Base-by-base conservation (phyloP, 2,113 vertebrate genomes). In the Actinemys pallida region DNA sequence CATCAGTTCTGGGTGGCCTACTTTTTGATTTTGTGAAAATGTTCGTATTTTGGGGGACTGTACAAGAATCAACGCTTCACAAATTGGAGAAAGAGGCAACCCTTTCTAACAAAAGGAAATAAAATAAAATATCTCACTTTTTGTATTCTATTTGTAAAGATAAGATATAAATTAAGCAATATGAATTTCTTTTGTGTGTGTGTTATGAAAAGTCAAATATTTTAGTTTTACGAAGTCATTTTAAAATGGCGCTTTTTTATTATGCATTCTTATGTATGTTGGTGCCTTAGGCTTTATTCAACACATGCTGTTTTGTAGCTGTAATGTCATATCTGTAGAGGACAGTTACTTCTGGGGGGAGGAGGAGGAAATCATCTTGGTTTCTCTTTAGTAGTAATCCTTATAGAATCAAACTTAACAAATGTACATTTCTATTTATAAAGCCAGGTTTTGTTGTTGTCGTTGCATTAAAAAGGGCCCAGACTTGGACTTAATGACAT, bases 31-130 rank as follows among this genome's bases (percentile, higher is more conserved):
- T 78, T 65, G 5, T 85, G 75, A n/a, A 79, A 17, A 5, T 17
- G 1, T 81, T 93, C 84, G 54, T n/a, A 0, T 19, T 10, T 75
- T 1, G 8, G 2, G 7, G 0, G 12, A 2, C 42, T 75, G 9
- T 25, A 24, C 5, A 75, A 2, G 57, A 79, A 25, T 80, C 59
- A 79, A 2, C 39, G 5, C 50, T 8, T 2, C 39, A 2, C n/a
- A 83, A 90, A 79, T 6, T 83, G n/a, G 45, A 42, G 1, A 39
- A 14, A 57, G 45, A 52, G 12, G 25, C 0, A 78, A 75, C 24
- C 83, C 45, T 49, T 78, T 65, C 31, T 42, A 12, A 25, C 5
- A 81, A 31, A 65, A 86, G 2, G 2, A 8, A 47, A 12, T 20
- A 2, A 1, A 1, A 9, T 35, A 31, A 69, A 52, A 1, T 19